Percentiles rank a stretch among this genome's conserved stretches.
These are phyloP conservation scores for Dromococcyx pavoninus DNA, from an alignment of 2,797 vertebrate genomes.

Conservation along the genomic window DNA sequence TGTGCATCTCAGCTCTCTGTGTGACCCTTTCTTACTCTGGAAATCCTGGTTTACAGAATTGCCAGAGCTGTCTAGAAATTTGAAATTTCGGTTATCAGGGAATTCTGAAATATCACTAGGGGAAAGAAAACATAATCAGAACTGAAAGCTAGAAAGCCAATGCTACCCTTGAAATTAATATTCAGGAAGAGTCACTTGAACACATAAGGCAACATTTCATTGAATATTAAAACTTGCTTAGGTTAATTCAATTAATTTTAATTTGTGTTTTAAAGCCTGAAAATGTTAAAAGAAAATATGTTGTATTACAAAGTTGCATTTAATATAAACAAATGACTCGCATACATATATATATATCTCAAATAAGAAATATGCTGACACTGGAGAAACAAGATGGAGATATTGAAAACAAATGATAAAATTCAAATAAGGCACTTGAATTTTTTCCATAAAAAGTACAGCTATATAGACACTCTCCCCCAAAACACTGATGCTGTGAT, in stretches of 20 bases:
- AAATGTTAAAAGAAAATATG: background rate
- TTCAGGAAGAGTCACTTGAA: background rate
- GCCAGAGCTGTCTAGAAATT: fast-evolving
- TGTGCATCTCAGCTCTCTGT: fast-evolving
- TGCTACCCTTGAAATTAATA: background rate
- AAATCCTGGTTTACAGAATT: background rate
- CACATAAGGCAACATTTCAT: background rate
- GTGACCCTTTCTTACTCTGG: background rate
- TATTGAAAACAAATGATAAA: background rate
- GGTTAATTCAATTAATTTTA: background rate
- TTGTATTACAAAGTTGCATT: background rate
- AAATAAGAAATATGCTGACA: background rate
- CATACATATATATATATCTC: background rate
- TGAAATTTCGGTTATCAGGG: background rate
- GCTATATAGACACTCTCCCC: background rate
- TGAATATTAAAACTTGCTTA: background rate
- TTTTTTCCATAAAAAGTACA: background rate
- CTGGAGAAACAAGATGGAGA: background rate
- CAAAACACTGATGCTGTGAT: background rate
- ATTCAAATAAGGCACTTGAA: background rate
- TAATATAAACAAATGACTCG: background rate
- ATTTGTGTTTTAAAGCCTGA: background rate
- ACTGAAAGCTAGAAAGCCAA: background rate
- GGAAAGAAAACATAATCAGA: background rate
- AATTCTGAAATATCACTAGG: background rate